A percentile compares a stretch with the other conserved stretches of the same genome.
phyloP scores from a whole-genome alignment of 2,113 vertebrate species.

The Panthera leo region DNA sequence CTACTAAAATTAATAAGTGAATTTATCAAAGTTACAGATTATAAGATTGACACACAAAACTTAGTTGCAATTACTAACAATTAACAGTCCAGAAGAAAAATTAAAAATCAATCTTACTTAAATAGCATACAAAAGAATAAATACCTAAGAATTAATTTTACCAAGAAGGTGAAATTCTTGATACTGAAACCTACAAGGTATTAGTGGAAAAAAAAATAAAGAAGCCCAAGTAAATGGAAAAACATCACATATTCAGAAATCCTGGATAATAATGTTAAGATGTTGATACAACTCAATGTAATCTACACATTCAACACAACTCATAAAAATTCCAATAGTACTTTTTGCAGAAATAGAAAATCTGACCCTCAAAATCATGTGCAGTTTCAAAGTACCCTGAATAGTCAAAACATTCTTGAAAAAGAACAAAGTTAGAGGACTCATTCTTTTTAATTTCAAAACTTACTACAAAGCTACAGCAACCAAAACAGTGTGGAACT shows the following conservation, averaged over 20 bases:
- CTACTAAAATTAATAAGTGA: not conserved
- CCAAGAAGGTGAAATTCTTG: not conserved
- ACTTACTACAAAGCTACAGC: not conserved
- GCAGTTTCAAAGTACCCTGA: not conserved
- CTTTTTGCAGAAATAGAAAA: not conserved
- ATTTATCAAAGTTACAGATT: not conserved
- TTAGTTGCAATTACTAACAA: not conserved
- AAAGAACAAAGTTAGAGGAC: not conserved
- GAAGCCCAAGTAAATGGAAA: not conserved
- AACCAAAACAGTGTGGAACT: not conserved
- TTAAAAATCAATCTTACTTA: not conserved
- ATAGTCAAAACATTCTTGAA: not conserved
- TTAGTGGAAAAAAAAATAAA: not conserved
- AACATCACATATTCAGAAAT: not conserved
- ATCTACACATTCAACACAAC: not conserved
- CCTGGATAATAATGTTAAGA: not conserved
- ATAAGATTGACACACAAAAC: not conserved
- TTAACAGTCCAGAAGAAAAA: not conserved
- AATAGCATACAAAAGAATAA: not conserved
- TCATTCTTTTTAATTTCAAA: not conserved
- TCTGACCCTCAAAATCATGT: not conserved
- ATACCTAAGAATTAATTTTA: not conserved
- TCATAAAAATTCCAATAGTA: not conserved
- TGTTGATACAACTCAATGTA: not conserved
- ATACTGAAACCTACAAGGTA: not conserved